Evolutionary conservation across 2,797 vertebrate species (phyloP).

Genomic region (Potorous gilbertii): DNA sequence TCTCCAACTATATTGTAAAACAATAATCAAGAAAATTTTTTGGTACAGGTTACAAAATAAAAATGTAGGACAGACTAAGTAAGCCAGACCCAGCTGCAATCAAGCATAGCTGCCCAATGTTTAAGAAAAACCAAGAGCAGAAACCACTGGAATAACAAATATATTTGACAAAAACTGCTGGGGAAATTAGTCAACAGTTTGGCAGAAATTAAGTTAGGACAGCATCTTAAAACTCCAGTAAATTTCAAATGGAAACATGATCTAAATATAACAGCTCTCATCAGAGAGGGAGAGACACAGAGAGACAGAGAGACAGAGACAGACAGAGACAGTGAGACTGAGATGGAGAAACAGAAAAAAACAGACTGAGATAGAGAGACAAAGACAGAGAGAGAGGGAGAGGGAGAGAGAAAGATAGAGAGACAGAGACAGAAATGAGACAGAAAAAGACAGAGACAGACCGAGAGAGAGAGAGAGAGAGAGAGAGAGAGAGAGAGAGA

Average conservation of each 20-base stretch:
- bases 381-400: too few relatives aligned
- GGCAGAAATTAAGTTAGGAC: background rate
- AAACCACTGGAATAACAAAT: conserved; percentile 21
- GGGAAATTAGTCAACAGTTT: background rate
- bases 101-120: background rate
- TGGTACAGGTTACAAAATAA: background rate
- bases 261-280: background rate
- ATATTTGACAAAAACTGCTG: background rate
- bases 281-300: too few relatives aligned
- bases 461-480: too few relatives aligned
- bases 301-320: too few relatives aligned
- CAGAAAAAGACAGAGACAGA: too few relatives aligned
- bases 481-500: background rate
- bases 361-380: too few relatives aligned
- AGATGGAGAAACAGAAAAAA: too few relatives aligned
- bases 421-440: too few relatives aligned
- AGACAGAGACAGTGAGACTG: too few relatives aligned
- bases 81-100: background rate
- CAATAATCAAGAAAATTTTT: background rate
- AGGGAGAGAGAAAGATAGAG: too few relatives aligned
- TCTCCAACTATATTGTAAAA: background rate
- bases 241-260: background rate
- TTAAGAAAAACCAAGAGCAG: background rate
- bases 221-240: background rate
- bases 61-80: background rate